phyloP scores from a whole-genome alignment of 1,140 invertebrate species.

The Bombus affinis region DNA sequence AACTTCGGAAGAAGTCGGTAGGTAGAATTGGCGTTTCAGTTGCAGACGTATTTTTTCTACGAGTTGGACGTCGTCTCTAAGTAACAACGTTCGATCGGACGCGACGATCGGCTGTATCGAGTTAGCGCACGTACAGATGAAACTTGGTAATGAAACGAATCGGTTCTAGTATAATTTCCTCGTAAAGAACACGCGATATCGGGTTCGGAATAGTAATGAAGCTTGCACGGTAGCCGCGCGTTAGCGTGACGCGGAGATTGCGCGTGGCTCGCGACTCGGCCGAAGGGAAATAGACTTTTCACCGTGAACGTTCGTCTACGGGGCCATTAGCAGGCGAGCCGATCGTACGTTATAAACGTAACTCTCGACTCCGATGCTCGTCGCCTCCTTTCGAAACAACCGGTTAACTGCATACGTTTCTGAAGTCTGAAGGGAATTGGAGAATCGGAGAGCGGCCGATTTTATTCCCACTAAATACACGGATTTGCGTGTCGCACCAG shows the following conservation, averaged over 20 bases:
- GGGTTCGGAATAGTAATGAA: slow-evolving; percentile 9
- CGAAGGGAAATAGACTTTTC: background rate
- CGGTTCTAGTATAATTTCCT: slow-evolving; percentile 17
- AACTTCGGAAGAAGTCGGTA: background rate
- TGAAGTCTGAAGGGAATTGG: slow-evolving; percentile 20
- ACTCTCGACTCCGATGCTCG: slow-evolving; percentile 45
- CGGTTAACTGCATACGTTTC: slow-evolving; percentile 40
- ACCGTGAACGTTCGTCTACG: background rate
- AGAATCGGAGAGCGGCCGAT: slow-evolving; percentile 38
- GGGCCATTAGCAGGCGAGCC: background rate
- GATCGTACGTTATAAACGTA: slow-evolving; percentile 53
- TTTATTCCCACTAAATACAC: slow-evolving; percentile 60
- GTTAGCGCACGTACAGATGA: background rate
- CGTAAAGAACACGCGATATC: slow-evolving; percentile 38
- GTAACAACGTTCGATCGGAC: background rate
- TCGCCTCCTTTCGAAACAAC: slow-evolving; percentile 50
- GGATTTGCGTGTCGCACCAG: slow-evolving; percentile 49
- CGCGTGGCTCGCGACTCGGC: background rate
- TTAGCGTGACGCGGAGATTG: slow-evolving; percentile 3
- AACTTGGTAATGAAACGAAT: slow-evolving; percentile 8
- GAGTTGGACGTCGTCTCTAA: background rate
- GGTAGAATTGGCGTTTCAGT: background rate
- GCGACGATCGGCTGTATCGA: background rate
- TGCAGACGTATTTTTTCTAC: background rate
- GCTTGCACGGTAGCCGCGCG: slow-evolving; percentile 11